Evolutionary conservation across 2,113 vertebrate genomes (phyloP), one percentile per base, ranked within the genome.

Genomic region (Larimichthys crocea): DNA sequence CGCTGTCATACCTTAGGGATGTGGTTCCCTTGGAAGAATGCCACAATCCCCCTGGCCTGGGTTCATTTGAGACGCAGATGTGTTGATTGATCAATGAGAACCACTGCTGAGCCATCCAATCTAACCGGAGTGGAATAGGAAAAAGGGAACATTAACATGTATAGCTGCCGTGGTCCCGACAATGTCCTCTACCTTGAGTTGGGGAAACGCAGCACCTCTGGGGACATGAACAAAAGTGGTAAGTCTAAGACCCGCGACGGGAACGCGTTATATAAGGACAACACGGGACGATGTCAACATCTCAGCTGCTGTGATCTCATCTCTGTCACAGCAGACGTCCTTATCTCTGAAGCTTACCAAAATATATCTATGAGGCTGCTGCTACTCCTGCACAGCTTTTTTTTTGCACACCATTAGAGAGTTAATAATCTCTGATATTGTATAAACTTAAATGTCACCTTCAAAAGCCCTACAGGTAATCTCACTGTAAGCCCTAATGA

Each of bases 11-110:
- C 77, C 92, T 87, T 63, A 61, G 89, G 89, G 89, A 93, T 19
- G 86, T 66, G 71, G 87, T 78, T 91, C 88, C 91, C 86, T 73
- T 76, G 86, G 79, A 91, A 93, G 92, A 94, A 94, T 93, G 87
- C 91, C n/a, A 90, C 91, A 93, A 93, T 88, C 87, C 87, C 81
- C 46, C 70, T 63, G 90, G 89, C 83, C 85, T 22, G 70, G 91
- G 86, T 92, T 94, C 91, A 94, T 92, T 91, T 88, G 64, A 93
- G 91, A 94, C 89, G 90, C 93, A 94, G 93, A 93, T 93, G 94
- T 90, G 92, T 95, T 92, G 92, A 92, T 91, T 94, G 93, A 95
- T 95, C 93, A 93, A 93, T 93, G 93, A 88, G 92, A 88, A 90
- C 70, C 88, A 80, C 79, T 90, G 93, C 91, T 89, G 92, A 94